Conservation (phyloP, 35 echinoderm and acorn worm species). For the Heliocidaris tuberculata region DNA sequence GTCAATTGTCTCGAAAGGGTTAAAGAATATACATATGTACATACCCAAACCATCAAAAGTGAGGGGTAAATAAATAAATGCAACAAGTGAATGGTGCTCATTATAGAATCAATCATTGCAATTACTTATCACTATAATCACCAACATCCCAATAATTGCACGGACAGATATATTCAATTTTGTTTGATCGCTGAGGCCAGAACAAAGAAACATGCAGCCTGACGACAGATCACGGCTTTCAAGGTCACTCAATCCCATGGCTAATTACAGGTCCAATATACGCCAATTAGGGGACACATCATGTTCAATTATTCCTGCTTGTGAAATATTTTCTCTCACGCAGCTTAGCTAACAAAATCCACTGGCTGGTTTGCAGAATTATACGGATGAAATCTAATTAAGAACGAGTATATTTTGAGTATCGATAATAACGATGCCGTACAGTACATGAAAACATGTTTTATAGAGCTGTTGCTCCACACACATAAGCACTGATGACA, state of each 20-base stretch:
- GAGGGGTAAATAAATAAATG: neutral
- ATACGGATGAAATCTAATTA: neutral
- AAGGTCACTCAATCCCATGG: neutral
- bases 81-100: neutral
- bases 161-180: neutral
- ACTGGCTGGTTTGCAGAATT: neutral
- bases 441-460: neutral
- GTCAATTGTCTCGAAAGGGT: too few relatives aligned
- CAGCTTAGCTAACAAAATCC: neutral
- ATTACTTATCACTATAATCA: neutral
- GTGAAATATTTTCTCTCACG: conserved; percentile 29
- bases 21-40: neutral
- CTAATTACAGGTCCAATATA: conserved; percentile 22
- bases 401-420: conserved; percentile 4
- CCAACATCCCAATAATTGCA: neutral
- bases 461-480: neutral
- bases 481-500: too few relatives aligned
- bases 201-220: neutral
- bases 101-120: conserved; percentile 18
- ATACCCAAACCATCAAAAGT: neutral
- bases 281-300: neutral
- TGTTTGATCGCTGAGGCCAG: neutral
- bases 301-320: neutral
- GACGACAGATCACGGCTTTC: conserved; percentile 29
- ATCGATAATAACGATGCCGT: neutral